Evolutionary conservation across 2,888 invertebrate species (phyloP), one percentile per base, ranked within the genome.

Genomic region (Parnassius smintheus): DNA sequence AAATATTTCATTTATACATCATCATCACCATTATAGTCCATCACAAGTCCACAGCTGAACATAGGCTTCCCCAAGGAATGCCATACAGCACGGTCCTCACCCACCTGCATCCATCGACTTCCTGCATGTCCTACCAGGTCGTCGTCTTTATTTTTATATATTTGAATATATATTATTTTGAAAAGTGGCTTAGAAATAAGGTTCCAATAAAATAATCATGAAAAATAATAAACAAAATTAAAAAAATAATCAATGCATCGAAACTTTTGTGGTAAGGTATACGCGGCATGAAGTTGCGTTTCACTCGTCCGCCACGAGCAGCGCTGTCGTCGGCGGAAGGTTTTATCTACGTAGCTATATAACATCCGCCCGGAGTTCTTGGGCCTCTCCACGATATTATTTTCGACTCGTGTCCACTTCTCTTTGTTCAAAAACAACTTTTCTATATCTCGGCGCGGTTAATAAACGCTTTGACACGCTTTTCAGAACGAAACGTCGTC

Each of bases 281-380:
- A 91, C 81, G 73, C 83, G 81, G 84, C 88, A 88, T 90, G 90
- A 91, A 91, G 88, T 35, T 78, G 74, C 71, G 82, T 80, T 88
- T 82, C 81, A 70, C 76, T 81, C 78, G 77, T 81, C 78, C 78
- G 75, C 88, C 91, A 74, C 85, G 67, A 81, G 89, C 76, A 82
- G 91, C 91, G 91, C 89, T 87, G 82, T 68, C 68, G 70, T 76
- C 90, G 90, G 88, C 91, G 91, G 91, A 91, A 91, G 91, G 91
- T 91, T 91, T 91, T 90, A 91, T 90, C 91, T 91, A 90, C 89
- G 86, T 90, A 90, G 85, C 88, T 90, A 89, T 89, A 89, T 83
- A 84, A 88, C 88, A 91, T 91, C 91, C 91, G 91, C 83, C 82
- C 88, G 82, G 83, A 83, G 77, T 77, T 79, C 75, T 75, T 78